phyloP scores from a whole-genome alignment of 53 echinoderm and acorn worm genomes.

The Echinarachnius parma region DNA sequence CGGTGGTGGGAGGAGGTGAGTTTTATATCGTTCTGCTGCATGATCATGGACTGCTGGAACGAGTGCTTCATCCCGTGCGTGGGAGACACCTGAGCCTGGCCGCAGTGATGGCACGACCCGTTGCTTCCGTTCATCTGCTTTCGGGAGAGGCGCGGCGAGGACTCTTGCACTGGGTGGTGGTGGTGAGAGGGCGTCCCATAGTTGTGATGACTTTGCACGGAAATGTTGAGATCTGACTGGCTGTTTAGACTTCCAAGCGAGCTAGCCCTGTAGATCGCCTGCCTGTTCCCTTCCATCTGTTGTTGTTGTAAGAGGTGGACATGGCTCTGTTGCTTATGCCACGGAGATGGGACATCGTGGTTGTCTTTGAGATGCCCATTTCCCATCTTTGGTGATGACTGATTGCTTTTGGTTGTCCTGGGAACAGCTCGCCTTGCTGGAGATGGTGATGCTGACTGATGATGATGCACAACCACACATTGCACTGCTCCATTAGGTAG shows the following conservation, averaged over 20 bases:
- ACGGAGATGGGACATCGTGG: conserved; percentile 38
- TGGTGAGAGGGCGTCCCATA: not conserved
- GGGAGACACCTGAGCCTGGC: conserved; percentile 30
- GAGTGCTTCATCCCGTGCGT: conserved; percentile 39
- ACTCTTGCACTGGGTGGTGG: conserved; percentile 29
- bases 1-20: conserved; percentile 34
- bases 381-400: conserved; percentile 43
- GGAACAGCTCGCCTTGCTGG: conserved; percentile 40
- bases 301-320: conserved; percentile 42
- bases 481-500: conserved; percentile 28
- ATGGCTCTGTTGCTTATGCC: conserved; percentile 38
- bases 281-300: conserved; percentile 6
- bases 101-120: conserved; percentile 23
- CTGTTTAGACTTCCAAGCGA: conserved; percentile 31
- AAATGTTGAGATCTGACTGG: conserved; percentile 43
- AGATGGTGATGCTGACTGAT: conserved; percentile 44
- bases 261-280: conserved; percentile 32
- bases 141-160: conserved; percentile 32
- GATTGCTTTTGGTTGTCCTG: conserved; percentile 37
- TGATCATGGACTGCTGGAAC: conserved; percentile 37
- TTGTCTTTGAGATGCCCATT: conserved; percentile 32
- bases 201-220: conserved; percentile 17
- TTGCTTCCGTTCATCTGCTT: conserved; percentile 37
- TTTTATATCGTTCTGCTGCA: conserved; percentile 34
- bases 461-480: conserved; percentile 47